These are phyloP conservation scores for Lophura nycthemera DNA, from an alignment of 2,113 vertebrate genomes.

Conservation along the genomic window DNA sequence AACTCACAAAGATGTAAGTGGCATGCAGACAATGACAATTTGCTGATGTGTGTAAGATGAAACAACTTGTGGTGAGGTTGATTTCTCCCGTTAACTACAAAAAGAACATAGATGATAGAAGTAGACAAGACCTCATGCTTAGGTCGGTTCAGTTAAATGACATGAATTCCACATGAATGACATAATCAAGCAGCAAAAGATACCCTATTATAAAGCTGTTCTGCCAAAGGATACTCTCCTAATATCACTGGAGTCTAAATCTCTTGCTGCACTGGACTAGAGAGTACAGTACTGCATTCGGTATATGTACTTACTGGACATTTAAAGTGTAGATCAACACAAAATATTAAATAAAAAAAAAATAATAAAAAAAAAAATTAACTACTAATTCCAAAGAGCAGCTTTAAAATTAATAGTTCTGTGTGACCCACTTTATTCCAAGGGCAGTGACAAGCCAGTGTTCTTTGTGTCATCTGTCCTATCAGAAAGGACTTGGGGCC, in stretches of 20 bases:
- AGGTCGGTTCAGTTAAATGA: slow-evolving; percentile 1
- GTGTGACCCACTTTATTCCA: neutral
- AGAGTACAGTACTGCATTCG: neutral
- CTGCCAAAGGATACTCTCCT: neutral
- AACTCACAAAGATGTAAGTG: neutral
- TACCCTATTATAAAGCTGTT: neutral
- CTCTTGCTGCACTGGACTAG: neutral
- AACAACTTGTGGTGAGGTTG: neutral
- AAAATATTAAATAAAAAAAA: neutral
- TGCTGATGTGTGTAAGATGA: slow-evolving; percentile 36
- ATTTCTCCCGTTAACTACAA: neutral
- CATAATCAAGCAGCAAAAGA: neutral
- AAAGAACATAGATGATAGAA: slow-evolving; percentile 23
- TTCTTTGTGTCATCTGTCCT: neutral
- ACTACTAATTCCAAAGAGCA: neutral
- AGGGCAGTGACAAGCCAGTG: neutral
- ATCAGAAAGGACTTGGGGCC: neutral
- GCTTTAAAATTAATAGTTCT: slow-evolving; percentile 1
- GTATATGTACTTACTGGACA: neutral
- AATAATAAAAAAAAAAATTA: neutral
- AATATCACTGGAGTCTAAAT: neutral
- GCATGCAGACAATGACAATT: slow-evolving; percentile 15
- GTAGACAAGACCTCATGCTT: neutral
- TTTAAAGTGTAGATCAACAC: neutral
- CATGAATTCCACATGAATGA: slow-evolving; percentile 11